phyloP scores from a whole-genome alignment of 2,888 invertebrate genomes.

The Oscheius sp. region DNA sequence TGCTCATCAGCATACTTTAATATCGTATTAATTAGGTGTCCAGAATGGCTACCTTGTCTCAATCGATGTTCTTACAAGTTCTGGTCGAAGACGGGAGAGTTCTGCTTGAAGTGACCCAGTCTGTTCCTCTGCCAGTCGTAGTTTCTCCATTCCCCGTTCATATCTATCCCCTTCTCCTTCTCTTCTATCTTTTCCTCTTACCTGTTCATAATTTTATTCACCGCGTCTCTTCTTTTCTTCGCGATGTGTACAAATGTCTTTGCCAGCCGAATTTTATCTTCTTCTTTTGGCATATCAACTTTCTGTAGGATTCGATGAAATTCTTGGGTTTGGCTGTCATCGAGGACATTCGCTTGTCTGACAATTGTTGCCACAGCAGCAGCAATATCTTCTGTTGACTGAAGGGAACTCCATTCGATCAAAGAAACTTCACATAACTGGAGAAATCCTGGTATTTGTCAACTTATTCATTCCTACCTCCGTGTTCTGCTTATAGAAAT shows the following conservation, averaged over 20 bases:
- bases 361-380: background rate
- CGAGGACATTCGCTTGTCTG: background rate
- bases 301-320: background rate
- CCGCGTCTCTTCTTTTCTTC: background rate
- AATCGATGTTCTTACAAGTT: conserved; percentile 65
- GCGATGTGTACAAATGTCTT: conserved; percentile 13
- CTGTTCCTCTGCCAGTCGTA: conserved; percentile 67
- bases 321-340: background rate
- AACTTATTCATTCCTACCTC: conserved; percentile 6
- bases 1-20: conserved; percentile 66
- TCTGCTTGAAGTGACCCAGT: conserved; percentile 65
- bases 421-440: conserved; percentile 4
- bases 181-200: conserved; percentile 47
- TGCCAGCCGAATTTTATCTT: conserved; percentile 2
- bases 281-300: background rate
- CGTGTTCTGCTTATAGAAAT: background rate
- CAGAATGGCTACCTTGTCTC: conserved; percentile 60
- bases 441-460: background rate
- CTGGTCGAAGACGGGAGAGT: conserved; percentile 62
- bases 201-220: conserved; percentile 16
- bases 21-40: background rate
- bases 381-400: background rate
- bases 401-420: conserved; percentile 2
- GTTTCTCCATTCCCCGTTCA: conserved; percentile 52
- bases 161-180: conserved; percentile 31